Evolutionary conservation across 1,140 invertebrate genomes (phyloP), one percentile per base, ranked within the genome.

Genomic region (Nasonia giraulti): DNA sequence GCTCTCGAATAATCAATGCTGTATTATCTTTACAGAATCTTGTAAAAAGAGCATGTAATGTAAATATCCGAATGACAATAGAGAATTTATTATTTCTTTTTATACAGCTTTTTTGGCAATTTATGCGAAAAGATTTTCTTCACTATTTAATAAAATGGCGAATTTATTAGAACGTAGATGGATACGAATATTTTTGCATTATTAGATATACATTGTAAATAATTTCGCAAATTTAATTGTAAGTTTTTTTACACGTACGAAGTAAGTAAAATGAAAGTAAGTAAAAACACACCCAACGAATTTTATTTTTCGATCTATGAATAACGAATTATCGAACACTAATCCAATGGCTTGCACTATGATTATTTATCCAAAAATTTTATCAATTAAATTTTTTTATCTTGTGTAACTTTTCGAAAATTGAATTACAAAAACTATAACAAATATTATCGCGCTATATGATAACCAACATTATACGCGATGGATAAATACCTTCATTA

Each of bases 1-100:
- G 44, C 69, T 74, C 20, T 74, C 11, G 62, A 84, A 74, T 84
- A 84, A 84, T 84, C 83, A 80, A 80, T 84, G 83, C 31, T 84
- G 83, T 74, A 80, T 40, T n/a, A 62, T 82, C 8, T 75, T 82
- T 44, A 75, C 55, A 20, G 17, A 62, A 62, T 62, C 55, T 62
- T 62, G 6, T 62, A 62, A n/a, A 62, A 20, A 62, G 55, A 62
- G 55, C 55, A 62, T 62, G 55, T 62, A n/a, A 62, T 62, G 55
- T 62, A 62, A 62, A 62, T 62, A 62, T n/a, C 55, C 55, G 55
- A 62, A 62, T 62, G 55, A 62, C 55, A 62, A 62, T 62, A 62
- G 55, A 50, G 4, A n/a, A 62, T n/a, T 62, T 62, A 62, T 62
- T 62, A 62, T 62, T 55, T 17, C 17, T 0, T 55, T 17, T 55